These are phyloP conservation scores for Cylindroiulus punctatus DNA, from an alignment of 2,888 invertebrate species.

Conservation along the genomic window DNA sequence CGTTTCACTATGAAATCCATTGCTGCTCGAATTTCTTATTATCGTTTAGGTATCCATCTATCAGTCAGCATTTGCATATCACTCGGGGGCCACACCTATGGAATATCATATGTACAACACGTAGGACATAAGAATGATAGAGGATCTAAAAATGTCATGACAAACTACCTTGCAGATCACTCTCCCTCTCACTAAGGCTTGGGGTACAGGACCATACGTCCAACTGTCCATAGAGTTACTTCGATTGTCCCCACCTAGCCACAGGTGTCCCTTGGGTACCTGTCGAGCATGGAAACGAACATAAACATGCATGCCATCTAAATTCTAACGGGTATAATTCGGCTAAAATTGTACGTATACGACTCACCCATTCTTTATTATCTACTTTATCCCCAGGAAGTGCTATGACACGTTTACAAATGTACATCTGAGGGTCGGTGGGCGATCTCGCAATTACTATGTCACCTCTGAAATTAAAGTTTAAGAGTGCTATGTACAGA, in stretches of 20 bases:
- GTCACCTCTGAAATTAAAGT: slow-evolving; percentile 74
- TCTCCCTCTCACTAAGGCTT: slow-evolving; percentile 82
- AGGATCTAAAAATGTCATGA: neutral
- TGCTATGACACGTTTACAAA: slow-evolving; percentile 85
- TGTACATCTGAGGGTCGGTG: slow-evolving; percentile 79
- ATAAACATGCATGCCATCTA: neutral
- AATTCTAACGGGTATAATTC: too few species aligned
- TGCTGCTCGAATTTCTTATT: neutral
- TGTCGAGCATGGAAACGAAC: slow-evolving; percentile 62
- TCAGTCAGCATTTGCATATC: slow-evolving; percentile 52
- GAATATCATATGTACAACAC: neutral
- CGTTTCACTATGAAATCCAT: neutral
- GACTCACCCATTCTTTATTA: slow-evolving; percentile 8
- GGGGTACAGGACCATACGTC: slow-evolving; percentile 86
- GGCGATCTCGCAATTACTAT: slow-evolving; percentile 86
- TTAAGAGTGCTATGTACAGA: neutral
- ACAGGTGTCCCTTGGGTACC: slow-evolving; percentile 86
- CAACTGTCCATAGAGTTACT: slow-evolving; percentile 87
- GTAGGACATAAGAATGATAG: neutral
- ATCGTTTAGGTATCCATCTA: slow-evolving; percentile 33
- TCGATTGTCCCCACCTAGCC: slow-evolving; percentile 91
- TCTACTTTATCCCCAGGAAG: slow-evolving; percentile 77
- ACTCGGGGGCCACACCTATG: slow-evolving; percentile 50
- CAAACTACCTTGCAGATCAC: slow-evolving; percentile 77
- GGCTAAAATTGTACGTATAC: too few species aligned